phyloP scores from a whole-genome alignment of 2,113 vertebrate genomes.

The Ondatra zibethicus region DNA sequence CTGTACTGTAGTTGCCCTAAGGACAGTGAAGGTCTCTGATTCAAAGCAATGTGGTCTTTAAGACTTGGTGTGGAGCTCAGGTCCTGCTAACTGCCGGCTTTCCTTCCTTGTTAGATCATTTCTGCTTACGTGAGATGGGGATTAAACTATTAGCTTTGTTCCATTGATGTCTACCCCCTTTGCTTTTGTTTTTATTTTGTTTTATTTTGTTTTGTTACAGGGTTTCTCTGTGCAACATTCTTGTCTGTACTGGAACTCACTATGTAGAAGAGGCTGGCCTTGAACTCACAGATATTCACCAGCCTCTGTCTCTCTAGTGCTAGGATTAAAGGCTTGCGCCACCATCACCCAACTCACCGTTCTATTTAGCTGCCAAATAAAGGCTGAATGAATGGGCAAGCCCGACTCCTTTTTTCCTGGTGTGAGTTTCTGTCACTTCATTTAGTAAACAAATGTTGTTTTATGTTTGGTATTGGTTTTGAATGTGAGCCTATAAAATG shows the following conservation, averaged over 20 bases:
- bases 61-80: neutral
- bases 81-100: neutral
- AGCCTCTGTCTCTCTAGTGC: too few species aligned
- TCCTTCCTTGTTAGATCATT: neutral
- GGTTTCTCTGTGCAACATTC: too few species aligned
- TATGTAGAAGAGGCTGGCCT: too few species aligned
- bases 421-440: constrained; percentile 43
- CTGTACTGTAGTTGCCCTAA: neutral
- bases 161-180: neutral
- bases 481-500: neutral
- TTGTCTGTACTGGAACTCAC: too few species aligned
- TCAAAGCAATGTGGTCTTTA: neutral
- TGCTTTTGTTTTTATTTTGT: too few species aligned
- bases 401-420: neutral
- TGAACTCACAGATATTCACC: too few species aligned
- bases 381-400: neutral
- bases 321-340: too few species aligned
- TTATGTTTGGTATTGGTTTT: constrained; percentile 4
- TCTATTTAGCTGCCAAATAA: neutral
- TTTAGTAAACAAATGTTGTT: neutral
- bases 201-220: too few species aligned
- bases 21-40: neutral
- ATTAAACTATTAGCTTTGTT: neutral
- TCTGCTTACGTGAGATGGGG: neutral
- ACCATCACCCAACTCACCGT: too few species aligned